Base-by-base conservation (phyloP, 2,888 invertebrate genomes). In the Apodemia duryi region DNA sequence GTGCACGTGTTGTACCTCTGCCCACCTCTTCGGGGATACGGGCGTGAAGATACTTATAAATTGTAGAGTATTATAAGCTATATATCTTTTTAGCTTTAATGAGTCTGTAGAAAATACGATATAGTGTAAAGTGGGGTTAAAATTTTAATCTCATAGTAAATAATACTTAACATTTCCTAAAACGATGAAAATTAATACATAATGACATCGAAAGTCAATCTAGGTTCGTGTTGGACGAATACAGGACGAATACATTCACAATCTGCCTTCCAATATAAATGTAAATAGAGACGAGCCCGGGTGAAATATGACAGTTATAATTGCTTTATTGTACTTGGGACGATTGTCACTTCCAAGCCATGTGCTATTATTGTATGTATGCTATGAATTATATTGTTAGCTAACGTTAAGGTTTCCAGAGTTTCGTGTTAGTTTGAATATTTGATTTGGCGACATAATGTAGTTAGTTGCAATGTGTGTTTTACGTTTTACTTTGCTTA, bases 281-380 rank as follows among this genome's bases (percentile, higher is more conserved):
- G 91, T 90, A 88, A 91, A 91, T 91, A 88, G 73, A 80, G 77
- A 71, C 67, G 67, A 71, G 73, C 69, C 70, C 74, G 77, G 78
- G 78, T 86, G 89, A 91, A 91, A 91, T 91, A 89, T 89, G 88
- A 85, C 90, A 83, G 87, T 84, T 85, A 88, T 91, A 91, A 91
- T 91, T 91, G 89, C 86, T 91, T 90, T 91, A 91, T 91, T 91
- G 89, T 84, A 81, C 86, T 86, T 82, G 80, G 77, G 74, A 78
- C 70, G 68, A 73, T 71, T 75, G 72, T 73, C 74, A 70, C 74
- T 75, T 75, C 72, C 72, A 73, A 71, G 72, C 71, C 75, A 73
- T 86, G 85, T 85, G 87, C 77, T 82, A 87, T 38, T 43, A 51
- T n/a, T 64, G 64, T 61, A 21, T 35, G 61, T 38, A 28, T 29